phyloP scores from a whole-genome alignment of 2,797 vertebrate species.

The Anguilla megastoma region DNA sequence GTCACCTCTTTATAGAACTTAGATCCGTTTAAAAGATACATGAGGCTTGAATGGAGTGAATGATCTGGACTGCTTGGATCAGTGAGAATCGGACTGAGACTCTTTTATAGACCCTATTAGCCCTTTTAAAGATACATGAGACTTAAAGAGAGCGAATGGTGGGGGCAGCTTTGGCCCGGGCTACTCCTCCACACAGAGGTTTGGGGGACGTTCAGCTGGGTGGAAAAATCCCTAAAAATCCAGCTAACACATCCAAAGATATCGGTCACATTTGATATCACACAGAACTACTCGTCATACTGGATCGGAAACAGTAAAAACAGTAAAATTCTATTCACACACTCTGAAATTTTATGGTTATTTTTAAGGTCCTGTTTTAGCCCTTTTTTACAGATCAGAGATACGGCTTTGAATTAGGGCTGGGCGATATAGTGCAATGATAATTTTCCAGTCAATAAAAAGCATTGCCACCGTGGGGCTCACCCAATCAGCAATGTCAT shows the following conservation, averaged over 20 bases:
- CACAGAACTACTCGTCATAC: not conserved
- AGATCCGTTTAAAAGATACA: slow-evolving; percentile 56
- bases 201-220: not conserved
- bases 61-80: not conserved
- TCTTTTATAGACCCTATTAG: not conserved
- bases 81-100: not conserved
- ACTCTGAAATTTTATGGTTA: too few relatives aligned
- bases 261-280: too few relatives aligned
- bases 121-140: slow-evolving; percentile 62
- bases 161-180: slow-evolving; percentile 47
- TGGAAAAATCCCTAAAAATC: not conserved
- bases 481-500: too few relatives aligned
- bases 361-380: too few relatives aligned
- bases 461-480: too few relatives aligned
- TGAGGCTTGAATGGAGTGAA: slow-evolving; percentile 22
- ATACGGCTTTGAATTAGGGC: too few relatives aligned
- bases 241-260: not conserved
- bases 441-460: too few relatives aligned
- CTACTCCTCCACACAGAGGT: slow-evolving; percentile 31
- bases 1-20: slow-evolving; percentile 36
- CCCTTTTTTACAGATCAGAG: too few relatives aligned
- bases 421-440: too few relatives aligned
- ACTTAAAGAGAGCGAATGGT: slow-evolving; percentile 51
- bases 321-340: too few relatives aligned
- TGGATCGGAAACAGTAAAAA: not conserved